Conservation (phyloP, 2,797 vertebrate genomes). For the Carapus acus region DNA sequence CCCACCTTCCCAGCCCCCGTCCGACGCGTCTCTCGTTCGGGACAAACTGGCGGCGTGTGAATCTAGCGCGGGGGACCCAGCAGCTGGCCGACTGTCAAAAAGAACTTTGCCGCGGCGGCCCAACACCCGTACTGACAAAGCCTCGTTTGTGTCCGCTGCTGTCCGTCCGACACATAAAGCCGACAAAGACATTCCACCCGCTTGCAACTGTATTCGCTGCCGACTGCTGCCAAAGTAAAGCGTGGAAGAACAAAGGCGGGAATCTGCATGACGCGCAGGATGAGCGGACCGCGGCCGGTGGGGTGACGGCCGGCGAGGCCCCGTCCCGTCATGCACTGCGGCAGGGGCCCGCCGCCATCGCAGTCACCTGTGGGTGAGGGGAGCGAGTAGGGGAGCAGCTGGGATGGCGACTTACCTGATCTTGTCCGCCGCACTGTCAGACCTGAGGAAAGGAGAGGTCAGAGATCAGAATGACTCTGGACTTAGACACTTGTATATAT, state of each 20-base stretch:
- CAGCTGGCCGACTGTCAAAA: conserved; percentile 20
- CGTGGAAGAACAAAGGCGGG: conserved; percentile 55
- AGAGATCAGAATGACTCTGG: no score
- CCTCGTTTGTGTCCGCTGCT: conserved; percentile 61
- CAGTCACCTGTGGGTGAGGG: neutral
- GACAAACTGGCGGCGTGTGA: conserved; percentile 30
- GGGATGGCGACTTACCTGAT: conserved; percentile 59
- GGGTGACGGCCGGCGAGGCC: conserved; percentile 47
- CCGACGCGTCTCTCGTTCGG: conserved; percentile 24
- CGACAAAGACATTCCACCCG: conserved; percentile 74
- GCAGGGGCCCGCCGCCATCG: conserved; percentile 12
- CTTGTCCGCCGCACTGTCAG: conserved; percentile 75
- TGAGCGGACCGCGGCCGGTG: conserved; percentile 30
- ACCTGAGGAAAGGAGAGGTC: conserved; percentile 53
- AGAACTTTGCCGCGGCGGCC: conserved; percentile 24
- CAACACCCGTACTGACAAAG: conserved; percentile 56
- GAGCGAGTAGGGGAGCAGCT: neutral
- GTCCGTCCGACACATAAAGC: conserved; percentile 66
- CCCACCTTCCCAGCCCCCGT: conserved; percentile 1
- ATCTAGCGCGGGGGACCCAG: conserved; percentile 39
- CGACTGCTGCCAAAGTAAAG: conserved; percentile 55
- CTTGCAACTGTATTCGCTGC: conserved; percentile 74
- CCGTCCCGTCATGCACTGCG: conserved; percentile 7
- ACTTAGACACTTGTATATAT: no score
- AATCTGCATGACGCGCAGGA: conserved; percentile 50